These are phyloP conservation scores for Talpa occidentalis DNA, from an alignment of 2,113 vertebrate genomes.

Conservation along the genomic window DNA sequence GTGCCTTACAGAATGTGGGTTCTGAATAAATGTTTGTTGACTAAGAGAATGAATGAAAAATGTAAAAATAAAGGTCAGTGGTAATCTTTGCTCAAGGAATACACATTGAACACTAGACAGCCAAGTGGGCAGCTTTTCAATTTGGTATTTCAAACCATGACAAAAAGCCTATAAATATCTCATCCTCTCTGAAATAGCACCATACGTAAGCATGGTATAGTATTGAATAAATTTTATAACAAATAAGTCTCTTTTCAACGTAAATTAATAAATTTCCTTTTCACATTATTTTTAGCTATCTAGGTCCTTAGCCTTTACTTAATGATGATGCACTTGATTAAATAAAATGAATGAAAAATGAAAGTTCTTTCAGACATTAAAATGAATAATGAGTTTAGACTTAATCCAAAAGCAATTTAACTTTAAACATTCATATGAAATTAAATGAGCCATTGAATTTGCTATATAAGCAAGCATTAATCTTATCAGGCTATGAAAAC, in stretches of 20 bases:
- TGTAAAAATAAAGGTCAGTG: slow-evolving; percentile 59
- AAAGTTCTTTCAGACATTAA: slow-evolving; percentile 90
- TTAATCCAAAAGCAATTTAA: slow-evolving; percentile 95
- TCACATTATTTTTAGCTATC: slow-evolving; percentile 83
- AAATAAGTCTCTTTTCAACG: slow-evolving; percentile 84
- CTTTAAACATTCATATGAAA: slow-evolving; percentile 93
- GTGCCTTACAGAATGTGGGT: background rate
- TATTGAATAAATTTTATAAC: slow-evolving; percentile 83
- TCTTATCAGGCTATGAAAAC: slow-evolving; percentile 91
- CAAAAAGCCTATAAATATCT: slow-evolving; percentile 71
- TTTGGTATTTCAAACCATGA: slow-evolving; percentile 47
- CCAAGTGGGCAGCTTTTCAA: slow-evolving; percentile 60
- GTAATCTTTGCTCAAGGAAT: slow-evolving; percentile 49
- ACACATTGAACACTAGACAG: slow-evolving; percentile 8
- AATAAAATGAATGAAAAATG: slow-evolving; percentile 91
- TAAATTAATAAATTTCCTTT: slow-evolving; percentile 88
- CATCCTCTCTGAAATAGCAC: slow-evolving; percentile 67
- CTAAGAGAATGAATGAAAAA: slow-evolving; percentile 41
- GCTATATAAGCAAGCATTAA: slow-evolving; percentile 93
- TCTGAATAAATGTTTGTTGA: slow-evolving; percentile 50
- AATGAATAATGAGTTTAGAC: slow-evolving; percentile 91
- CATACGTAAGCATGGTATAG: slow-evolving; percentile 73
- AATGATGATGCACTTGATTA: slow-evolving; percentile 90
- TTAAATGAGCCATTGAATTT: slow-evolving; percentile 95
- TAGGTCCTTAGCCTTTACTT: slow-evolving; percentile 85